Evolutionary conservation across 2,888 invertebrate species (phyloP), one percentile per base, ranked within the genome.

Genomic region (Heliconius ethilla): DNA sequence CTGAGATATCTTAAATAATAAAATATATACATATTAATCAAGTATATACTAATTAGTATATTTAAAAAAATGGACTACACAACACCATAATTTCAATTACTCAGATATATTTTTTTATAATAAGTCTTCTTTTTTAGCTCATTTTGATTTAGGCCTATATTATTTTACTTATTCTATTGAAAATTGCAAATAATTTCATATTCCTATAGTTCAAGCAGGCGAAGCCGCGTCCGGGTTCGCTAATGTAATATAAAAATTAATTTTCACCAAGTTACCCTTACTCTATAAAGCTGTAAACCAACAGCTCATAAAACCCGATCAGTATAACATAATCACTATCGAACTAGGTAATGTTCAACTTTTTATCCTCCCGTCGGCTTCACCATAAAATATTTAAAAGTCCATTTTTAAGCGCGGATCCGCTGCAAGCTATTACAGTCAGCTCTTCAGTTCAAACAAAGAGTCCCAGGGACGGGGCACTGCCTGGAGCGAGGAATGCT

Each of bases 351-450:
- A 78, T 77, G 76, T 76, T 78, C 84, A 83, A 86, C 86, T 86
- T 86, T 88, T 86, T 87, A 87, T 86, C 84, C 88, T 82, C 74
- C 82, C 85, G 83, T 86, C 84, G 85, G 84, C 84, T 88, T 89
- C 89, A 88, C 90, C 90, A 89, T 92, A 91, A 90, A 93, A 93
- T 92, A 92, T 93, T 93, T 90, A 92, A 92, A 91, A 92, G 91
- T 91, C 87, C 90, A 93, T 92, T 93, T 93, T 93, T 90, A 92
- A 92, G 90, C 92, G 86, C 86, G 87, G 90, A 92, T 92, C 89
- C 90, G 91, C 91, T 92, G 92, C 91, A 91, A 92, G 93, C 93
- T 94, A 93, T 94, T 94, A 93, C 90, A 93, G 91, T 90, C 92
- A 92, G 91, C 93, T 90, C 92, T 93, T 92, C 91, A 93, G 88